Conservation (phyloP, 1,140 invertebrate species). For the Doryteuthis pealeii region DNA sequence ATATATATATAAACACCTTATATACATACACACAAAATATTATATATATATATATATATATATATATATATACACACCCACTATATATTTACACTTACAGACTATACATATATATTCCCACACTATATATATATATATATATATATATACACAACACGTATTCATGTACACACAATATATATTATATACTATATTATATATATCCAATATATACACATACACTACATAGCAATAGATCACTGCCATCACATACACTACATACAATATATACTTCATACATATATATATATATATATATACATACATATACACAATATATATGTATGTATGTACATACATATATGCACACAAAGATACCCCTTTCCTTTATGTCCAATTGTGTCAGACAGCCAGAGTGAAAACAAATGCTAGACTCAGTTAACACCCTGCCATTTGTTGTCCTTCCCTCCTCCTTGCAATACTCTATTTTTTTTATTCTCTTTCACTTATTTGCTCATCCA, state of each 20-base stretch:
- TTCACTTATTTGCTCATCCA: too few species aligned
- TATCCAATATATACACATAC: neutral
- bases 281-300: conserved; percentile 2
- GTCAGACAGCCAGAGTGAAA: neutral
- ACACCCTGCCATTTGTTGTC: too few species aligned
- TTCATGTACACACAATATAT: neutral
- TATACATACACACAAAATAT: neutral
- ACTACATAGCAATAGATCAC: neutral
- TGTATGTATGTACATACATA: neutral
- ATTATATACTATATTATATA: neutral
- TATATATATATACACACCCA: neutral
- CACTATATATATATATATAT: neutral
- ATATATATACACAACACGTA: neutral
- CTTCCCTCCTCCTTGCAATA: too few species aligned
- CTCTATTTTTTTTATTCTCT: too few species aligned
- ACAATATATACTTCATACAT: neutral
- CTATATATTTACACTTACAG: neutral
- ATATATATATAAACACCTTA: neutral
- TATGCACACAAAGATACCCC: neutral
- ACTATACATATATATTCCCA: neutral
- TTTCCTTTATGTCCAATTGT: neutral
- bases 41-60: neutral
- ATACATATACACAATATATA: neutral
- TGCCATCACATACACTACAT: neutral
- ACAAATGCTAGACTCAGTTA: too few species aligned